Evolutionary conservation across 30 jellyfish, hydroid and myxozoan species (phyloP).

Genomic region (Haliclystus octoradiatus): DNA sequence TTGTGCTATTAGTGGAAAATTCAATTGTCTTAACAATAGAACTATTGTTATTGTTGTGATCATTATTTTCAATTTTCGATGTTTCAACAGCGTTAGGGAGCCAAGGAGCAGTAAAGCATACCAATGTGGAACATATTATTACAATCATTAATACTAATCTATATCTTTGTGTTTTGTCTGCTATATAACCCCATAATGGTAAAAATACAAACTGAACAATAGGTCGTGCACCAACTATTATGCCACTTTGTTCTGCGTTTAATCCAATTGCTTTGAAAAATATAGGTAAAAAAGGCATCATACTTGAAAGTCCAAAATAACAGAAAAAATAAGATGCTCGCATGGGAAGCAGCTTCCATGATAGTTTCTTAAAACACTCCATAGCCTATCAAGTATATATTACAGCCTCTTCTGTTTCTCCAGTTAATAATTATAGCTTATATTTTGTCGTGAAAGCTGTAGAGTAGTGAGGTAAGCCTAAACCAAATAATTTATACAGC

Average conservation of each 20-base stretch:
- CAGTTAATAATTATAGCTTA: too few species aligned
- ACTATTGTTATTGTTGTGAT: too few species aligned
- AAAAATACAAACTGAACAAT: constrained; percentile 46
- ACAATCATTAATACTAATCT: constrained; percentile 19
- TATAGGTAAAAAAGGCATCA: constrained; percentile 42
- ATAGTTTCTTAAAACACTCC: too few species aligned
- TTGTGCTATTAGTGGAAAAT: neutral
- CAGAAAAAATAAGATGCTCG: constrained; percentile 53
- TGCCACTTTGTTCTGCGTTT: constrained; percentile 64
- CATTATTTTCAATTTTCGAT: neutral
- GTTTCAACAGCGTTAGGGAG: constrained; percentile 9
- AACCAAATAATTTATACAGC: too few species aligned
- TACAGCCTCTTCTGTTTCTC: too few species aligned
- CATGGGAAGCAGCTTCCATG: constrained; percentile 37
- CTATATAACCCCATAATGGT: constrained; percentile 64
- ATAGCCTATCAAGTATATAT: too few species aligned
- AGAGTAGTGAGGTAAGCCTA: too few species aligned
- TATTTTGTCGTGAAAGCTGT: too few species aligned
- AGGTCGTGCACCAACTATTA: constrained; percentile 45
- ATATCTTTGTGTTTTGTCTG: constrained; percentile 54
- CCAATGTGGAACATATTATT: constrained; percentile 14
- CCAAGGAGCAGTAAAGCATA: constrained; percentile 67
- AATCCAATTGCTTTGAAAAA: constrained; percentile 61
- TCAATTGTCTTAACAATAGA: neutral
- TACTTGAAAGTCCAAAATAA: constrained; percentile 35